Evolutionary conservation across 2,888 invertebrate species (phyloP).

Genomic region (Lobophora halterata): DNA sequence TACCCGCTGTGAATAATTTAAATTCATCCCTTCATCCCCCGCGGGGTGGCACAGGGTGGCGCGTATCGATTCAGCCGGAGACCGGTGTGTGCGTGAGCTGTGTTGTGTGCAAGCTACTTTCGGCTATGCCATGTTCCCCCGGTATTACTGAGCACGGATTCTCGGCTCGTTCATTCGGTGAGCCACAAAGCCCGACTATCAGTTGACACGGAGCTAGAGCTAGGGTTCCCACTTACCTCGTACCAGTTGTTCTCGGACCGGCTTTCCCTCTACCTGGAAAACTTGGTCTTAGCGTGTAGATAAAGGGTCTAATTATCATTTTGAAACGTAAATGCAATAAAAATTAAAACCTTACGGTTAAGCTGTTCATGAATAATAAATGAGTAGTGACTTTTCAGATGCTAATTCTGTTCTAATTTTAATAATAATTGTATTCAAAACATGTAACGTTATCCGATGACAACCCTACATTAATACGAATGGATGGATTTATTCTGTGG

Average conservation of each 20-base stretch:
- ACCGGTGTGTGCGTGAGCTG: slow-evolving; percentile 42
- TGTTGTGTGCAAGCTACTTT: slow-evolving; percentile 51
- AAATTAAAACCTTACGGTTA: slow-evolving; percentile 43
- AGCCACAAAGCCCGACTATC: slow-evolving; percentile 65
- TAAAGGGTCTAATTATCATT: slow-evolving; percentile 24
- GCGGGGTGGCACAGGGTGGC: slow-evolving; percentile 52
- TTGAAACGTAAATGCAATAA: slow-evolving; percentile 37
- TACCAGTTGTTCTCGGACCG: slow-evolving; percentile 13
- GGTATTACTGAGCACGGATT: slow-evolving; percentile 61
- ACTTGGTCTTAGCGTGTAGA: slow-evolving; percentile 10
- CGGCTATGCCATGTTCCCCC: slow-evolving; percentile 54
- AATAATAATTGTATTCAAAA: slow-evolving; percentile 58
- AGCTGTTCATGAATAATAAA: slow-evolving; percentile 50
- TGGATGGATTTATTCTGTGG: slow-evolving; percentile 18
- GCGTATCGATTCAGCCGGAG: slow-evolving; percentile 60
- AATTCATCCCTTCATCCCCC: slow-evolving; percentile 66
- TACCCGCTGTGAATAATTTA: slow-evolving; percentile 80
- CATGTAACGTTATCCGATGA: slow-evolving; percentile 47
- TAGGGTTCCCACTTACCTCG: slow-evolving; percentile 43
- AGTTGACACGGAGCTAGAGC: slow-evolving; percentile 53
- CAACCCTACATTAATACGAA: slow-evolving; percentile 29
- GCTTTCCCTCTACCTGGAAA: slow-evolving; percentile 9
- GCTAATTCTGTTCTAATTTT: slow-evolving; percentile 58
- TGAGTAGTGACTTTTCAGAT: slow-evolving; percentile 50
- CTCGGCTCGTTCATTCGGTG: slow-evolving; percentile 63